phyloP scores from a whole-genome alignment of 92 coral and sea anemone species.

The Paragorgia papillata region DNA sequence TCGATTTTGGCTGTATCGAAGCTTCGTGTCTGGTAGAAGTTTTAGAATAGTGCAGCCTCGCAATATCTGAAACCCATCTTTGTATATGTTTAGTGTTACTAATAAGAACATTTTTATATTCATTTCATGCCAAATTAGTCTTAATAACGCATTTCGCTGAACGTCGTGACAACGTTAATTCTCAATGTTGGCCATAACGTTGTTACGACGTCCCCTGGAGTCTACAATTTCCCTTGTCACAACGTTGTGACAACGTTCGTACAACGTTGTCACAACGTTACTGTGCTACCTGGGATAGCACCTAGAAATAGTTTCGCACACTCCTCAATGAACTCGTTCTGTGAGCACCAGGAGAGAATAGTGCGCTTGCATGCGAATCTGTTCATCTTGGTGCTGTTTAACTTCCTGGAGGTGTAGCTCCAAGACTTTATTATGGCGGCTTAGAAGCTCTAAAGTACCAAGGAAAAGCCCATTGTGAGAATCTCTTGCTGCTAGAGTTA shows the following conservation, averaged over 20 bases:
- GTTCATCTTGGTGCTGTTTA: conserved; percentile 2
- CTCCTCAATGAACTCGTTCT: conserved; percentile 14
- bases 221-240: conserved; percentile 1
- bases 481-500: conserved; percentile 5
- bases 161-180: too few relatives aligned
- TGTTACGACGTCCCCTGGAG: too few relatives aligned
- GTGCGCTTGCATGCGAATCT: conserved; percentile 16
- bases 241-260: neutral
- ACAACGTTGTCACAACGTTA: neutral
- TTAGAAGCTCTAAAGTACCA: conserved; percentile 3
- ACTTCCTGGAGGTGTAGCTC: too few relatives aligned
- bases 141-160: too few relatives aligned
- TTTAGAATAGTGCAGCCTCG: too few relatives aligned
- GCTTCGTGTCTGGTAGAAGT: too few relatives aligned
- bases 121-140: too few relatives aligned
- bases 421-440: neutral
- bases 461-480: conserved; percentile 18
- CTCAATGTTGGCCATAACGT: too few relatives aligned
- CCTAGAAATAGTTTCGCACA: conserved; percentile 14
- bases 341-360: conserved; percentile 26
- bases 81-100: too few relatives aligned
- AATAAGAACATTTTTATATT: too few relatives aligned
- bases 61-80: too few relatives aligned
- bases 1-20: too few relatives aligned
- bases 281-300: neutral